Evolutionary conservation across 2,113 vertebrate species (phyloP), one percentile per base, ranked within the genome.

Genomic region (Otus sunia): DNA sequence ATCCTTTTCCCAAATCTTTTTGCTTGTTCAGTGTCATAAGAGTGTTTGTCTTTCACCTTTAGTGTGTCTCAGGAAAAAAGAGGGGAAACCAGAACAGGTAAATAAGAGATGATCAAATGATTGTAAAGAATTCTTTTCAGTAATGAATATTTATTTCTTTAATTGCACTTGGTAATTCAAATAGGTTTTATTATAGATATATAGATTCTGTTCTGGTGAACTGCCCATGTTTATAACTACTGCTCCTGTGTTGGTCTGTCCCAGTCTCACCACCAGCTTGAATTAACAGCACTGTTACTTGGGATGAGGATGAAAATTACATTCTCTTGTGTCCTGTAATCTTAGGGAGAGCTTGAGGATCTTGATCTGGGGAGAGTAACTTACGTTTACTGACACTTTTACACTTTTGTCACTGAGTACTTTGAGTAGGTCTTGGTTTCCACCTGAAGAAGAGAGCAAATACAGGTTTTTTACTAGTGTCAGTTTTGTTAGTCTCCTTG

Each of bases 121-220:
- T 34, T 91, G 41, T 60, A 72, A 94, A 82, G 0, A 68, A 56
- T 62, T 86, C 4, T 85, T 79, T 79, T 93, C 39, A 85, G 16
- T 87, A 59, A 56, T 30, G 23, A 63, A 9, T 86, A 32, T 41
- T 92, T 62, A 79, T 92, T 97, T 96, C 96, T 96, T 96, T 94
- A 96, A 96, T 95, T 96, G 92, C 94, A 95, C 88, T 96, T 97
- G 86, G 96, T 96, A 97, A 94, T 95, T 91, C 43, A 84, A 43
- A 29, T 67, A 60, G 79, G 10, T 27, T 90, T 86, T 49, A 43
- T 67, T 92, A 18, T 10, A 67, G 56, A 39, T n/a, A n/a, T n/a
- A n/a, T n/a, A n/a, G n/a, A n/a, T 62, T 53, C 12, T 83, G 4
- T 67, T 49, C 6, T 37, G 8, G 59, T 60, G 79, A 64, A 19